These are phyloP conservation scores for Spinibarbus caldwelli DNA, from an alignment of 2,797 vertebrate species.

Conservation along the genomic window DNA sequence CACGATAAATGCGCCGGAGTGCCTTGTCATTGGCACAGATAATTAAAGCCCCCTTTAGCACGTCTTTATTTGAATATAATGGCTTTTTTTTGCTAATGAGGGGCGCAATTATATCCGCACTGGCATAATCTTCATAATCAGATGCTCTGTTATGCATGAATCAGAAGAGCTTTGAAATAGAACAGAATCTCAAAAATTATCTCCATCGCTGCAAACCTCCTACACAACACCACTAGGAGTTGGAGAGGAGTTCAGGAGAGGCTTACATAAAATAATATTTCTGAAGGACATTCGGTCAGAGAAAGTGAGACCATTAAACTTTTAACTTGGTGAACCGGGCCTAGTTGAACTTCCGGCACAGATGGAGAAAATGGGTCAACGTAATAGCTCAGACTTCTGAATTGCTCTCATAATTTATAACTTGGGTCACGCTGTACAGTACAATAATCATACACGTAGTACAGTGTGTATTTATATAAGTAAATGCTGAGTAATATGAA, in stretches of 20 bases:
- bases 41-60: slow-evolving; percentile 41
- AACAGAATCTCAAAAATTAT: slow-evolving; percentile 15
- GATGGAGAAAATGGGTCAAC: background rate
- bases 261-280: slow-evolving; percentile 4
- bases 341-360: slow-evolving; percentile 4
- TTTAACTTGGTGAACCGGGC: background rate
- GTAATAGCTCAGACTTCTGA: background rate
- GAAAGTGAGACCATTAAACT: slow-evolving; percentile 13
- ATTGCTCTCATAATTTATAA: background rate
- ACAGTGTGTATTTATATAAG: background rate
- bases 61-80: slow-evolving; percentile 54
- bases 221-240: slow-evolving; percentile 18
- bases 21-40: slow-evolving; percentile 31
- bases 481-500: slow-evolving; percentile 18
- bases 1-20: slow-evolving; percentile 1
- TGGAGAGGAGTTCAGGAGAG: slow-evolving; percentile 17
- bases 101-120: slow-evolving; percentile 41
- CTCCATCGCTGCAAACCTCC: slow-evolving; percentile 17
- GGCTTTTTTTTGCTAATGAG: slow-evolving; percentile 50
- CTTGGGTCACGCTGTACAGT: background rate
- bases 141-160: slow-evolving; percentile 43
- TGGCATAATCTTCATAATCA: slow-evolving; percentile 46
- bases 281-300: background rate
- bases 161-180: slow-evolving; percentile 30
- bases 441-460: background rate